Evolutionary conservation across 2,888 invertebrate species (phyloP).

Genomic region (Lottia scabra): DNA sequence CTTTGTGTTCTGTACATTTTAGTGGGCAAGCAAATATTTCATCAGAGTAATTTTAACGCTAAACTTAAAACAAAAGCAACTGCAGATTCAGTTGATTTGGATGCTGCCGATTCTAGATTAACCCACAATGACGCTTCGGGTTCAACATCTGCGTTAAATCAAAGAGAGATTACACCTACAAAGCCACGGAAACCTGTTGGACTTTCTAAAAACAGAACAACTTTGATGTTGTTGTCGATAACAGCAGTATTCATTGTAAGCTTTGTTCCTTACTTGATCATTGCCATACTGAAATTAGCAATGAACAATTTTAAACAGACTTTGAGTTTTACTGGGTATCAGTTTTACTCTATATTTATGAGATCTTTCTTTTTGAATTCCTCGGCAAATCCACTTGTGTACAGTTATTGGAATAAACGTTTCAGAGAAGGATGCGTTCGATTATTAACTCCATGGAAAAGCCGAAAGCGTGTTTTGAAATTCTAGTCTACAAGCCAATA

Average conservation of each 20-base stretch:
- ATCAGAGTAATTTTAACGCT: not conserved
- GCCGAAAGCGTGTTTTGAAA: not conserved
- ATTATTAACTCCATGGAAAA: constrained; percentile 13
- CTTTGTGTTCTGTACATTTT: not conserved
- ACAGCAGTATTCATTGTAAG: not conserved
- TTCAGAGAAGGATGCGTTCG: constrained; percentile 40
- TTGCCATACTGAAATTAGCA: not conserved
- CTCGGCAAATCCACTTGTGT: constrained; percentile 46
- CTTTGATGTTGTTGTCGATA: not conserved
- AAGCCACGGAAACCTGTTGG: not conserved
- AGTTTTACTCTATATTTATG: constrained; percentile 43
- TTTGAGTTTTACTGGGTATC: constrained; percentile 17
- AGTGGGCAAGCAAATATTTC: not conserved
- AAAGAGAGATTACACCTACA: not conserved
- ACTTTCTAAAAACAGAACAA: not conserved
- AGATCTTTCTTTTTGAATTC: constrained; percentile 51
- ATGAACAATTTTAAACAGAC: not conserved
- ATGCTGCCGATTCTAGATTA: not conserved
- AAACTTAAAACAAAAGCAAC: not conserved
- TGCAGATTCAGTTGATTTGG: not conserved
- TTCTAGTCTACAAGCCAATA: no score
- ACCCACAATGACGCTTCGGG: not conserved
- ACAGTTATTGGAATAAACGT: constrained; percentile 43
- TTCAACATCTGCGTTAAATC: not conserved
- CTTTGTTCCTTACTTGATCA: not conserved